Evolutionary conservation across 2,797 vertebrate species (phyloP), one percentile per base, ranked within the genome.

Genomic region (Coilia nasus): DNA sequence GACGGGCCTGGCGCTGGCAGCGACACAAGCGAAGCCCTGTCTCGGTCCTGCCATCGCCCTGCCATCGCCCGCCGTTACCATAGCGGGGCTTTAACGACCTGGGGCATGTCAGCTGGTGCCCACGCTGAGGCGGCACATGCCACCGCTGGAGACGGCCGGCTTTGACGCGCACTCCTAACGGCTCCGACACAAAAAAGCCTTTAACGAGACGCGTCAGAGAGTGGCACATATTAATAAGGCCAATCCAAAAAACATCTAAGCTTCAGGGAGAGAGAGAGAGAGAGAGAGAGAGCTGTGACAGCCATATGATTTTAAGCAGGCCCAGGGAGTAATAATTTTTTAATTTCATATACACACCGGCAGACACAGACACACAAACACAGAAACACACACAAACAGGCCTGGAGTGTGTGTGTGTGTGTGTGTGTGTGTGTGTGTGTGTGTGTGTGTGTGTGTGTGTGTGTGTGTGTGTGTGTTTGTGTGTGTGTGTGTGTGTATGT

Each of bases 1-100:
- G 90, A 89, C 87, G 88, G 84, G 44, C 3, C 41, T n/a, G 59
- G 87, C 50, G 81, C 89, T 82, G 87, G 90, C 89, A 86, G 84
- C 87, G 84, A 50, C 93, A 94, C 93, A 94, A 91, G 86, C 90
- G 4, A 81, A 84, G 90, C 92, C 93, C 92, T 93, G 92, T 94
- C 87, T 92, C 75, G 50, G 44, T 59, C 57, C 71, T 87, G 31
- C 87, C 60, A 59, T 87, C 50, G 81, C 86, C 47, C 86, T 46
- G 81, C 86, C 47, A 86, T 46, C 83, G 89, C 86, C 87, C 54
- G 41, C 86, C 83, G 88, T 75, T 91, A 88, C 88, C 89, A 91
- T 90, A 87, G 85, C 86, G 83, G 90, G 93, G 85, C 62, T 90
- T 92, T 90, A 92, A 91, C 87, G 89, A 91, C 91, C 90, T 91